Base-by-base conservation (phyloP, 2,113 vertebrate species). In the Eonycteris spelaea region DNA sequence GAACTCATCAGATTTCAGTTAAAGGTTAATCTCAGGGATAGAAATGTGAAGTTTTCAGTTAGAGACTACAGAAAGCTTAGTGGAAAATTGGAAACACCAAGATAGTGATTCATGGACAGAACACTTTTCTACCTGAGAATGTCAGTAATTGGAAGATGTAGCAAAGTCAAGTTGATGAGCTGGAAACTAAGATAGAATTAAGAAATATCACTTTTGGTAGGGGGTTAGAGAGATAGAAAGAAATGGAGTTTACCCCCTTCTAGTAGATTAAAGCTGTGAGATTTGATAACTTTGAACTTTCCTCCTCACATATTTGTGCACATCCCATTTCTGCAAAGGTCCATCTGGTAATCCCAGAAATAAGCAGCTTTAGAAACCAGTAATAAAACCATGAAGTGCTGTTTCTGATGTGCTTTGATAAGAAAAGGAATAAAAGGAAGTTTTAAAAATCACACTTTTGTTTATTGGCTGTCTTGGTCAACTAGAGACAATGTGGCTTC, bases 171-270 rank as follows among this genome's bases (percentile, higher is more conserved):
- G 82, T 85, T 53, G 91, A 97, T 97, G 95, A 96, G 97, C 97
- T 97, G 73, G 86, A 98, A 98, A 97, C 97, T 94, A 97, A 97
- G 79, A 95, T 90, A 97, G 96, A 86, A 97, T 98, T 98, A 97
- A 38, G 95, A 98, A 98, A 98, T 98, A 96, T 97, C 98, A 96
- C 63, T 83, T 96, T 97, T 97, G 84, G 18, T 59, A 18, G 85
- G 86, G 70, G 24, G 85, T 77, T 85, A 97, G 78, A 97, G 92
- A 86, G 63, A 97, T 26, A 86, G 92, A 40, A 97, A 89, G 80
- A 94, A 91, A 89, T 45, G 43, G 53, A 79, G 57, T 91, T 14
- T 94, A 22, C 53, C 71, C 71, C 63, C 86, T 97, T 91, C 82
- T 86, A 92, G 8, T 35, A 87, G 85, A 92, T 98, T 97, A 94